Evolutionary conservation across 2,797 vertebrate genomes (phyloP).

Genomic region (Margarornis squamiger): DNA sequence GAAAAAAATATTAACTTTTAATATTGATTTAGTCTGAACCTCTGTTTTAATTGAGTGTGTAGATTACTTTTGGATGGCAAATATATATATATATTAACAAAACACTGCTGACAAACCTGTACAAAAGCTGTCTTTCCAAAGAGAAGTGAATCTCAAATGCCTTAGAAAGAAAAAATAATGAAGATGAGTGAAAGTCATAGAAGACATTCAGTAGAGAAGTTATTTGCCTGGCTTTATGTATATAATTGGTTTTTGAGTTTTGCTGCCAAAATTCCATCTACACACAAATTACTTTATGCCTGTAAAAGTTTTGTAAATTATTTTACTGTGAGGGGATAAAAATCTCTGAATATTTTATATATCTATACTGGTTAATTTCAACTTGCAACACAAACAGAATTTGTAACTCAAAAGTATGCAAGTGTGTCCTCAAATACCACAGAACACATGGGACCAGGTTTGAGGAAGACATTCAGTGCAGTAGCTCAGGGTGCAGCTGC

Average conservation of each 20-base stretch:
- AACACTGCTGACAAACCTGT: background rate
- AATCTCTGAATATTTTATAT: background rate
- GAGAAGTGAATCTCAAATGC: background rate
- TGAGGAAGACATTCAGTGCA: background rate
- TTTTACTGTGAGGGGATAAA: background rate
- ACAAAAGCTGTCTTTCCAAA: background rate
- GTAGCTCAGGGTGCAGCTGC: fast-evolving
- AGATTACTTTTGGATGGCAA: background rate
- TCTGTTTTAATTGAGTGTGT: background rate
- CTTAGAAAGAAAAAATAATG: background rate
- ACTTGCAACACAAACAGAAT: background rate
- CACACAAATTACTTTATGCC: background rate
- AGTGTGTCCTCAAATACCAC: fast-evolving
- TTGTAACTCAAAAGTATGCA: background rate
- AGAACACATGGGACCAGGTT: fast-evolving
- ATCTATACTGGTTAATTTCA: background rate
- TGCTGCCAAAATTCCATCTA: background rate
- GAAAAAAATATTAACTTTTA: background rate
- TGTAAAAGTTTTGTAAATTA: background rate
- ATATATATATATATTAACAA: background rate
- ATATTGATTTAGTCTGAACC: background rate
- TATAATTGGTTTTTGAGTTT: background rate
- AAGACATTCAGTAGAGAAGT: background rate
- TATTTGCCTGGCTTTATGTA: background rate
- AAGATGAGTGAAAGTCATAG: background rate